Conservation (phyloP, 23 tunicate genomes). For the Botrylloides violaceus region DNA sequence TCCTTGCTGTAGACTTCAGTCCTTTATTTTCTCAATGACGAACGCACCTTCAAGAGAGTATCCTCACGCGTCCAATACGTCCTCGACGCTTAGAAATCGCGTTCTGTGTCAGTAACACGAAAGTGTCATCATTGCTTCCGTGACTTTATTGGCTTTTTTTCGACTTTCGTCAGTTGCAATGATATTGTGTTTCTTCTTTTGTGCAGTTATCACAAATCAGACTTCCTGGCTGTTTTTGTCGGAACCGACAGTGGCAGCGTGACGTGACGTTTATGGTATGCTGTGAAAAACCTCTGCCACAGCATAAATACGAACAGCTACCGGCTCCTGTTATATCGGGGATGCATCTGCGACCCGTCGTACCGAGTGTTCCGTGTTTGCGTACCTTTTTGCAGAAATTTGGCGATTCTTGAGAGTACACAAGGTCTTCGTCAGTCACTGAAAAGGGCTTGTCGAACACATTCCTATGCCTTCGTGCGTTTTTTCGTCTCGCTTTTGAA, state of each 20-base stretch:
- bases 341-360: slow-evolving; percentile 49
- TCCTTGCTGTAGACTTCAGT: no score
- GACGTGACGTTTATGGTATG: neutral
- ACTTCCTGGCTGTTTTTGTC: slow-evolving; percentile 10
- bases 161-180: slow-evolving; percentile 21
- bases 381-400: slow-evolving; percentile 28
- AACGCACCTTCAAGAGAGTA: no score
- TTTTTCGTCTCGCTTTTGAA: neutral
- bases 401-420: slow-evolving; percentile 46
- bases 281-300: slow-evolving; percentile 37
- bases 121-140: no score
- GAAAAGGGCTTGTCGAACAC: no score
- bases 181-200: slow-evolving; percentile 10
- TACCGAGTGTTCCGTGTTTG: slow-evolving; percentile 45
- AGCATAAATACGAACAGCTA: slow-evolving; percentile 57
- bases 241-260: slow-evolving; percentile 52
- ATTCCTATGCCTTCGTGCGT: no score
- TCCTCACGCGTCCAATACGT: no score
- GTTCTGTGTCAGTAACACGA: no score
- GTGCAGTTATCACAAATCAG: slow-evolving; percentile 39
- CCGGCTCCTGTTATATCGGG: slow-evolving; percentile 28
- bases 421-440: slow-evolving; percentile 9
- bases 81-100: no score
- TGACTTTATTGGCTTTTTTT: no score
- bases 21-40: no score